Evolutionary conservation across 2,888 invertebrate species (phyloP).

Genomic region (Mesodorylaimus sp.): DNA sequence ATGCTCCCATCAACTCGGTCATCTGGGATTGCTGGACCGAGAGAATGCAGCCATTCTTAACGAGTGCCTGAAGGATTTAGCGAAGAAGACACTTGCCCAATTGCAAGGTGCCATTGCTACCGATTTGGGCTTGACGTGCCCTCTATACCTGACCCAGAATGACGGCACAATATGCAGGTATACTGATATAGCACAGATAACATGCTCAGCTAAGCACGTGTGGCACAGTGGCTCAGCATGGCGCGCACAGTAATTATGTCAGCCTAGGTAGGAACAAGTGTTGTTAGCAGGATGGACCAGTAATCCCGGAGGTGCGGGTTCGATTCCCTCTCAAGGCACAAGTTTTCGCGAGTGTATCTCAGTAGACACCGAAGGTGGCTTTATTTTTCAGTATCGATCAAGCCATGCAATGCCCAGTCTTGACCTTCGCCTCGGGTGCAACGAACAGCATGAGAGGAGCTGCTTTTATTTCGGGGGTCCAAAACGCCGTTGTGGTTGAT

Average conservation of each 20-base stretch:
- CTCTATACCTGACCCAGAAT: conserved; percentile 28
- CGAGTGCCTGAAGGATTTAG: conserved; percentile 26
- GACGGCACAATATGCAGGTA: conserved; percentile 28
- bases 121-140: conserved; percentile 22
- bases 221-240: too few species aligned
- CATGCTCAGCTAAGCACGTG: too few species aligned
- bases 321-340: too few species aligned
- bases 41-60: conserved; percentile 31
- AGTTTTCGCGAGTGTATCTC: too few species aligned
- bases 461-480: conserved; percentile 21
- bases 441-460: conserved; percentile 33
- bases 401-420: conserved; percentile 22
- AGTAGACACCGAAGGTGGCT: too few species aligned
- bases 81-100: conserved; percentile 19
- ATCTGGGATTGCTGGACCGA: conserved; percentile 26
- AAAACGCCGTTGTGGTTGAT: conserved; percentile 27
- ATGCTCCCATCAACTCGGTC: conserved; percentile 25
- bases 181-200: too few species aligned
- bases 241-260: too few species aligned
- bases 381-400: conserved; percentile 16
- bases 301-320: too few species aligned
- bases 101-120: conserved; percentile 19
- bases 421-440: conserved; percentile 28
- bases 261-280: too few species aligned
- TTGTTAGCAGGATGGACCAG: too few species aligned